Evolutionary conservation across 2,113 vertebrate species (phyloP).

Genomic region (Sus scrofa): DNA sequence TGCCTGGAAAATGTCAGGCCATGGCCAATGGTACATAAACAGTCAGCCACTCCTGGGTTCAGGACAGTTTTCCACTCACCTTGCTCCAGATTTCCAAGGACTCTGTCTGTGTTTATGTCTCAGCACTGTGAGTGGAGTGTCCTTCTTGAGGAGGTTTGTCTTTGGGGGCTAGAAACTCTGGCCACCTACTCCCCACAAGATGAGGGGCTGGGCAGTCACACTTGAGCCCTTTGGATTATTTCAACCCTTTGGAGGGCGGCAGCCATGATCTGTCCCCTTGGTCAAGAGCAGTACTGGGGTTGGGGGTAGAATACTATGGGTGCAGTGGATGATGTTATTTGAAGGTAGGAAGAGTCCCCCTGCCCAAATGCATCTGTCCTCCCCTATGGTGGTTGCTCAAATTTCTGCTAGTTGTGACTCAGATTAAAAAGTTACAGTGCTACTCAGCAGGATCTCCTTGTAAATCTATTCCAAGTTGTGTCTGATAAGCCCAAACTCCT

Average conservation of each 20-base stretch:
- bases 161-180: neutral
- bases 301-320: accelerated
- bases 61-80: constrained; percentile 41
- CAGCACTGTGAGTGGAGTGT: neutral
- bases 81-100: constrained; percentile 6
- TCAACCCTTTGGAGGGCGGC: neutral
- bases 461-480: no score
- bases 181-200: neutral
- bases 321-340: neutral
- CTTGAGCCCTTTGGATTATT: neutral
- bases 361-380: neutral
- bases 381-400: neutral
- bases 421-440: neutral
- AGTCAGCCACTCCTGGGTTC: neutral
- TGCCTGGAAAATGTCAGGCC: constrained; percentile 45
- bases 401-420: neutral
- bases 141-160: neutral
- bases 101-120: constrained; percentile 58
- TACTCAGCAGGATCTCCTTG: no score
- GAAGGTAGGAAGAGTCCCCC: neutral
- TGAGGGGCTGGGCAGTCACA: neutral
- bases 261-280: neutral
- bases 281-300: no score
- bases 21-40: neutral
- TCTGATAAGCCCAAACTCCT: no score